Percentiles rank a stretch among this genome's conserved stretches.
Conservation (phyloP, 2,113 vertebrate species). For the Limnothrissa miodon region DNA sequence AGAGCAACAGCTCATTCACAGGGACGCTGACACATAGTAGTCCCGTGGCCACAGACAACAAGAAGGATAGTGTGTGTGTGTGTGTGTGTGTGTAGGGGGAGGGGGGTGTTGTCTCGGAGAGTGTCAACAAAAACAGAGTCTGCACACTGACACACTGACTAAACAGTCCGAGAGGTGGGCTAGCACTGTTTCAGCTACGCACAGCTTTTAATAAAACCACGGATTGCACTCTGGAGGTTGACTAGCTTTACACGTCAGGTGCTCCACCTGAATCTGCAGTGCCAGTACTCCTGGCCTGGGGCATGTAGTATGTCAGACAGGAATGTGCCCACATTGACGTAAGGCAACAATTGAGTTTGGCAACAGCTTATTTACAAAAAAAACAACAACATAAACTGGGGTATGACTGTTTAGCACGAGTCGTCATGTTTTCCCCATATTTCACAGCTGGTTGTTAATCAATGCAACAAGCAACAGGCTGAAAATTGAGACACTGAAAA, state of each 20-base stretch:
- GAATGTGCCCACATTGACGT: not conserved
- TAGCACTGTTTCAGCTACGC: not conserved
- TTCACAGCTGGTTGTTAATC: not conserved
- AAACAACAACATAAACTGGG: not conserved
- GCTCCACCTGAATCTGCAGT: not conserved
- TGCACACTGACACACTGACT: not conserved
- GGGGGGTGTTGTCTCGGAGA: not conserved
- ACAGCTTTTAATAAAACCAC: not conserved
- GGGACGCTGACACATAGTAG: constrained; percentile 29
- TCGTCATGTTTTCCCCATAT: not conserved
- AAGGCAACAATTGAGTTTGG: too few species aligned
- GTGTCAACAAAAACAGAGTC: constrained; percentile 30
- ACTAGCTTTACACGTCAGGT: not conserved
- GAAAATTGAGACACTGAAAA: not conserved
- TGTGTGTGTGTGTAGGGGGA: too few species aligned
- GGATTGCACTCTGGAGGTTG: not conserved
- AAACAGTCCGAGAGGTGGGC: not conserved
- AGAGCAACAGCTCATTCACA: not conserved
- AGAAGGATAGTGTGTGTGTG: too few species aligned
- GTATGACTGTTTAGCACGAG: not conserved
- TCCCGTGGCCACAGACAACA: constrained; percentile 17
- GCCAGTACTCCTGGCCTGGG: not conserved
- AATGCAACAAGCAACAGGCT: not conserved
- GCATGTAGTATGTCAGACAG: not conserved
- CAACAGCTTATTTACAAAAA: not conserved